phyloP scores from a whole-genome alignment of 2,888 invertebrate species.

The Spodoptera exigua region DNA sequence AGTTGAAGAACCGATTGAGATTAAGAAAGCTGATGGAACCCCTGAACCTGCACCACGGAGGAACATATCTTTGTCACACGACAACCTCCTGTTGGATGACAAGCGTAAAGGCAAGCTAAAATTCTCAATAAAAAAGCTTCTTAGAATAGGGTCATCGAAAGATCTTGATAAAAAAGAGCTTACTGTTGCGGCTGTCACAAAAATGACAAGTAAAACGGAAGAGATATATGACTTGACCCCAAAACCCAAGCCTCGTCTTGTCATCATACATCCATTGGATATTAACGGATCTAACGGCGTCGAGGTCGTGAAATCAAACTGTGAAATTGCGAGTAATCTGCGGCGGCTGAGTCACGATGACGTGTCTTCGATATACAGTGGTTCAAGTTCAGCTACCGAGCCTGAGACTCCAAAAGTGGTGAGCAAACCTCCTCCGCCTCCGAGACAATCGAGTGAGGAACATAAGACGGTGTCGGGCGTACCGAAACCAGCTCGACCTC shows the following conservation, averaged over 20 bases:
- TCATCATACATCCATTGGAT: conserved; percentile 96
- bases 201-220: conserved; percentile 87
- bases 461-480: conserved; percentile 86
- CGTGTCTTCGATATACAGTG: conserved; percentile 87
- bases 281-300: conserved; percentile 93
- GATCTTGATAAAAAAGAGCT: conserved; percentile 90
- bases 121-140: conserved; percentile 95
- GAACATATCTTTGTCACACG: conserved; percentile 93
- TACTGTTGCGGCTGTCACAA: conserved; percentile 78
- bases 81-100: conserved; percentile 90
- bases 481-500: conserved; percentile 92
- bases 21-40: conserved; percentile 71
- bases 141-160: conserved; percentile 93
- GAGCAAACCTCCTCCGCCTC: conserved; percentile 94
- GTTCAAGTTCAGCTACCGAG: conserved; percentile 79
- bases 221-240: conserved; percentile 89
- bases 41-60: conserved; percentile 92
- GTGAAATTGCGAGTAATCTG: conserved; percentile 77
- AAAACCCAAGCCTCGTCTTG: conserved; percentile 92
- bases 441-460: conserved; percentile 88
- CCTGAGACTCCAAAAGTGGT: conserved; percentile 79
- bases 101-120: conserved; percentile 92
- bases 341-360: conserved; percentile 86
- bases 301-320: conserved; percentile 92
- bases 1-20: conserved; percentile 74